Evolutionary conservation across 2,797 vertebrate species (phyloP).

Genomic region (Sebastes kiyomatsui): DNA sequence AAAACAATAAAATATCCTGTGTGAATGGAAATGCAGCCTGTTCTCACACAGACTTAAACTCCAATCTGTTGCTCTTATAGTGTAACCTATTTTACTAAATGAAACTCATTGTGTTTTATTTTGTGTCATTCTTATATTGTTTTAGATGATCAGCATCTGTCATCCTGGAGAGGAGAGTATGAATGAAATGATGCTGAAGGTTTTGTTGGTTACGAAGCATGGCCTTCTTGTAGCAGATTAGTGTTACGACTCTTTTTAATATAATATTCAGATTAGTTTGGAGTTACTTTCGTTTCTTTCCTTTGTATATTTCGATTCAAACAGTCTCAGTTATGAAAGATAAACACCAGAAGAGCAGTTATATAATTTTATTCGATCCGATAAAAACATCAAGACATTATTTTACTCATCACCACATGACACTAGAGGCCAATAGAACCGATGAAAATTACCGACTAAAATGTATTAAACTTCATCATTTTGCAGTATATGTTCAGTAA

Average conservation of each 20-base stretch:
- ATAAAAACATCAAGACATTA: background rate
- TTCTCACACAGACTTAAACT: slow-evolving; percentile 71
- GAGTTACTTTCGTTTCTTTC: slow-evolving; percentile 8
- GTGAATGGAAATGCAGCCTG: slow-evolving; percentile 63
- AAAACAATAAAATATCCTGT: slow-evolving; percentile 67
- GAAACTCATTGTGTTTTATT: slow-evolving; percentile 33
- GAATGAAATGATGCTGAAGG: slow-evolving; percentile 7
- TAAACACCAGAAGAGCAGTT: background rate
- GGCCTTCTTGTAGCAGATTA: slow-evolving; percentile 14
- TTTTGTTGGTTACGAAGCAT: background rate
- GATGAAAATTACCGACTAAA: background rate
- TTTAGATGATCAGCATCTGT: slow-evolving; percentile 49
- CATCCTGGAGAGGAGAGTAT: slow-evolving; percentile 2
- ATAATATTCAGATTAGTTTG: background rate
- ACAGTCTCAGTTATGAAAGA: background rate
- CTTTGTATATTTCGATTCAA: slow-evolving; percentile 20
- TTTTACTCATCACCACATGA: background rate
- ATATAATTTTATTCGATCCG: background rate
- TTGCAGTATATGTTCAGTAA: background rate
- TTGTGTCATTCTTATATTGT: slow-evolving; percentile 25
- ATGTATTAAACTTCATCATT: background rate
- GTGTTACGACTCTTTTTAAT: background rate
- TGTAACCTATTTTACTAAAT: slow-evolving; percentile 63
- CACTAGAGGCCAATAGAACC: background rate
- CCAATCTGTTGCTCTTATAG: slow-evolving; percentile 65